Conservation (phyloP, 2,888 invertebrate genomes). For the Andrena dorsata region DNA sequence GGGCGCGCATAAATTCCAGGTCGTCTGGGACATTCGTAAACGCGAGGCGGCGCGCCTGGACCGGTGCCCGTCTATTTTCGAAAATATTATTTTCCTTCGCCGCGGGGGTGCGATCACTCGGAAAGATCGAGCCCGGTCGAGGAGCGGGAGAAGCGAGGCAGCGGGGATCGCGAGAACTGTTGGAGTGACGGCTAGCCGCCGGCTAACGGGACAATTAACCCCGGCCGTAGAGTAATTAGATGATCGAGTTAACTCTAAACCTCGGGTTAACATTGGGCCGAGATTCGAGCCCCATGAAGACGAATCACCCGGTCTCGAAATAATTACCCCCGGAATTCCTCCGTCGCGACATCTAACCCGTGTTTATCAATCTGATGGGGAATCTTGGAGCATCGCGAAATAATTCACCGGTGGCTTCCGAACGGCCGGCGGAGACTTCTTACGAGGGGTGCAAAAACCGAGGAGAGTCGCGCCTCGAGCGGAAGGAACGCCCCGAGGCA, state of each 20-base stretch:
- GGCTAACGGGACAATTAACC: constrained; percentile 83
- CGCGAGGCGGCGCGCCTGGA: constrained; percentile 7
- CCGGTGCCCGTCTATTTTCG: constrained; percentile 42
- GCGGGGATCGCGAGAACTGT: constrained; percentile 4
- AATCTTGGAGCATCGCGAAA: neutral
- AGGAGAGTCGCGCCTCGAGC: neutral
- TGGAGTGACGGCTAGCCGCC: constrained; percentile 58
- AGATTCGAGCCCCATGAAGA: constrained; percentile 60
- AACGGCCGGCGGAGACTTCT: neutral
- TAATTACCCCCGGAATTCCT: constrained; percentile 22
- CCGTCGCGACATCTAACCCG: neutral
- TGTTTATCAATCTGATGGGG: neutral
- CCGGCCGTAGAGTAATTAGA: constrained; percentile 80
- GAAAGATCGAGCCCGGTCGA: neutral
- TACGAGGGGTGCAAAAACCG: neutral
- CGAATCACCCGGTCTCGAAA: constrained; percentile 35
- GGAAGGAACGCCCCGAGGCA: neutral
- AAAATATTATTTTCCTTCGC: constrained; percentile 35
- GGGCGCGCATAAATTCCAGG: constrained; percentile 34
- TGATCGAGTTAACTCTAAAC: constrained; percentile 82
- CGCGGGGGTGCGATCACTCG: neutral
- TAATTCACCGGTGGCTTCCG: neutral
- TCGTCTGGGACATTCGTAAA: constrained; percentile 45
- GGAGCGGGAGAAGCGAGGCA: neutral
- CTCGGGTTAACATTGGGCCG: constrained; percentile 74